Evolutionary conservation across 1,140 invertebrate species (phyloP).

Genomic region (Gonioctena quinquepunctata): DNA sequence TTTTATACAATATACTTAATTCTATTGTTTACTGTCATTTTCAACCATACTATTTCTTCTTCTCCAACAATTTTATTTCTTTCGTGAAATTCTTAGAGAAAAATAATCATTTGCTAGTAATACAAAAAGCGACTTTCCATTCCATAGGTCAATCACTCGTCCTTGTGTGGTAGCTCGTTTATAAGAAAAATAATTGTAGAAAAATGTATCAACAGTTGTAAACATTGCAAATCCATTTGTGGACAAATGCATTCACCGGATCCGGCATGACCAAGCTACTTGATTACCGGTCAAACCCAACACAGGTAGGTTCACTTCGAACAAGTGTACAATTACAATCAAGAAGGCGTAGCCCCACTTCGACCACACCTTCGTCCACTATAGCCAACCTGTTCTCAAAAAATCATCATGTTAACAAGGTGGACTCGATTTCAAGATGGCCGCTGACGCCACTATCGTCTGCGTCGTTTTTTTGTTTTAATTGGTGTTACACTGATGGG

Average conservation of each 20-base stretch:
- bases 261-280: slow-evolving; percentile 10
- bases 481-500: slow-evolving; percentile 47
- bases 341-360: slow-evolving; percentile 29
- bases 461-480: slow-evolving; percentile 46
- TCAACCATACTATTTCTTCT: no score
- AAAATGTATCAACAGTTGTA: no score
- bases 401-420: slow-evolving; percentile 48
- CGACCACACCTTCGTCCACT: slow-evolving; percentile 43
- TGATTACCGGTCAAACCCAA: slow-evolving; percentile 22
- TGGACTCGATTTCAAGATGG: slow-evolving; percentile 49
- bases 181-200: no score
- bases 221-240: neutral
- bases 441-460: slow-evolving; percentile 45
- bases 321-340: slow-evolving; percentile 41
- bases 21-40: no score
- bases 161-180: no score
- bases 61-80: no score
- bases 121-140: no score
- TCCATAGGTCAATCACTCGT: no score
- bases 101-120: no score
- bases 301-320: slow-evolving; percentile 39
- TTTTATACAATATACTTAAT: no score
- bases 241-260: neutral
- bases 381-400: slow-evolving; percentile 48
- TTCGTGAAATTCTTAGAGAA: no score